Conservation (phyloP, 2,888 invertebrate species). For the Ophraella communa region DNA sequence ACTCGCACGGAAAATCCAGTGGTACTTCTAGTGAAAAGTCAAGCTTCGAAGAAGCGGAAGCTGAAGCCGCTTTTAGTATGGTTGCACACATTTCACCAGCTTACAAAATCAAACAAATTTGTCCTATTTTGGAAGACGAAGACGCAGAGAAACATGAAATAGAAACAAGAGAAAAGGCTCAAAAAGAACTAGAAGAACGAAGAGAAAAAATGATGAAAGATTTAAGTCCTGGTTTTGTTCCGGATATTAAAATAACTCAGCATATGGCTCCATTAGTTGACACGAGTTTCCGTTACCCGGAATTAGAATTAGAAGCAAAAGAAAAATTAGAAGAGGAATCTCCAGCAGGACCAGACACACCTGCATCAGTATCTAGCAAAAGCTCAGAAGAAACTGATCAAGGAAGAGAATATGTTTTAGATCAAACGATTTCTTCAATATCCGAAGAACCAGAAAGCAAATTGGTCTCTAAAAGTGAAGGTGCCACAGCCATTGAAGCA, state of each 20-base stretch:
- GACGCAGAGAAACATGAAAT: conserved; percentile 63
- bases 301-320: conserved; percentile 59
- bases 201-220: conserved; percentile 61
- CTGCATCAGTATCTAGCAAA: conserved; percentile 67
- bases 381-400: conserved; percentile 72
- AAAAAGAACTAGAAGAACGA: conserved; percentile 59
- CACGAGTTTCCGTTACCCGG: conserved; percentile 60
- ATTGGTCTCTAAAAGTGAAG: conserved; percentile 60
- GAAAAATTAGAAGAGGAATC: conserved; percentile 51
- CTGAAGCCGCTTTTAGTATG: conserved; percentile 62
- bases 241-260: conserved; percentile 70
- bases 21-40: conserved; percentile 59
- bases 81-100: conserved; percentile 61
- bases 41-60: conserved; percentile 62
- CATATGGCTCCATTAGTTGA: conserved; percentile 63
- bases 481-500: conserved; percentile 68
- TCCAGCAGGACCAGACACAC: conserved; percentile 59
- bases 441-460: conserved; percentile 65
- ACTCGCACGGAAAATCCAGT: conserved; percentile 56
- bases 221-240: conserved; percentile 68
- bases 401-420: conserved; percentile 68
- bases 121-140: conserved; percentile 61
- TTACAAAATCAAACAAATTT: conserved; percentile 59
- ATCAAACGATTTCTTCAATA: conserved; percentile 65
- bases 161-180: conserved; percentile 59